A percentile compares a stretch with the other conserved stretches of the same genome.
Conservation (phyloP, 2,113 vertebrate species). For the Myrmophylax atrothorax region DNA sequence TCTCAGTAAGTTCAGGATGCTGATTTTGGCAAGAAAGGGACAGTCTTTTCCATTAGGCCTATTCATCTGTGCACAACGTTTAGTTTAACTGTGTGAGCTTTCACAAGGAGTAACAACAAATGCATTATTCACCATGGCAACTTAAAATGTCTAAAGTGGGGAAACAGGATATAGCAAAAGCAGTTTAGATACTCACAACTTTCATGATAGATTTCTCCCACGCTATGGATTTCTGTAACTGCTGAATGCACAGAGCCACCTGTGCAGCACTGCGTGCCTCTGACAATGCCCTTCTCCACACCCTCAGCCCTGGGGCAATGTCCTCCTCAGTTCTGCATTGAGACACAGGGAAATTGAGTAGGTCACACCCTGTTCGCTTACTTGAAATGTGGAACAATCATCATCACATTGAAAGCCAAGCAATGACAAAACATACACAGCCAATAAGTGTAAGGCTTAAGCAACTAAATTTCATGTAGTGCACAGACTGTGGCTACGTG, state of each 20-base stretch:
- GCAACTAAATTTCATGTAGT: constrained; percentile 86
- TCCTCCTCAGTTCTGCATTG: constrained; percentile 92
- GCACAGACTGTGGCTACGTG: constrained; percentile 85
- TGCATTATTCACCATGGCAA: not conserved
- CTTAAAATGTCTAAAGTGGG: not conserved
- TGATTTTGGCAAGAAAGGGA: not conserved
- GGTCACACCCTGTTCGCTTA: constrained; percentile 67
- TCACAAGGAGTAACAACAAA: not conserved
- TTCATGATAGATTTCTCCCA: constrained; percentile 99
- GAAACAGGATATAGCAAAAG: constrained; percentile 38
- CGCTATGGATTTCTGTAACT: constrained; percentile 98
- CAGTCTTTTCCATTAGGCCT: not conserved
- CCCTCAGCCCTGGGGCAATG: constrained; percentile 95
- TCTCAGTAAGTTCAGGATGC: not conserved
- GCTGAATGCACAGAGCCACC: constrained; percentile 97
- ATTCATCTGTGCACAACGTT: not conserved
- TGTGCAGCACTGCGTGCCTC: constrained; percentile 95
- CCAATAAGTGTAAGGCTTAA: constrained; percentile 83
- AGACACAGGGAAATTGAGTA: constrained; percentile 72
- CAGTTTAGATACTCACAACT: constrained; percentile 87
- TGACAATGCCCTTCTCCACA: constrained; percentile 93
- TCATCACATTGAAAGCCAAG: constrained; percentile 84
- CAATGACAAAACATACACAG: constrained; percentile 85
- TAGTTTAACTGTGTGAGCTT: not conserved
- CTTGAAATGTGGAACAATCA: constrained; percentile 76